Evolutionary conservation across 2,888 invertebrate genomes (phyloP).

Genomic region (Anticlea derivata): DNA sequence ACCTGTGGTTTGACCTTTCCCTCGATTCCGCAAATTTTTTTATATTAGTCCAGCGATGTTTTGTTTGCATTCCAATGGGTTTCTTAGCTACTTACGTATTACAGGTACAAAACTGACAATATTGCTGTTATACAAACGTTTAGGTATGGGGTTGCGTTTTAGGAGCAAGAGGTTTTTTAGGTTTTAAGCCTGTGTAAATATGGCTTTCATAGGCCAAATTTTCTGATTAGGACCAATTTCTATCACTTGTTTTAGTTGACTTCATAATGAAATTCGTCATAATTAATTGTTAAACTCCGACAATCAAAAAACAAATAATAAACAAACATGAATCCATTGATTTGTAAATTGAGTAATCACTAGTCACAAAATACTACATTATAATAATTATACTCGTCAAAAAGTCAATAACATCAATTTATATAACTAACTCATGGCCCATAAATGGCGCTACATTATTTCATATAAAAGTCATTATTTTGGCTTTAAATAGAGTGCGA

Average conservation of each 20-base stretch:
- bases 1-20: neutral
- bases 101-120: slow-evolving; percentile 19
- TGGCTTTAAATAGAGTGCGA: neutral
- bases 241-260: too few relatives aligned
- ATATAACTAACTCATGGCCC: slow-evolving; percentile 1
- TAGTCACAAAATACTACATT: slow-evolving; percentile 16
- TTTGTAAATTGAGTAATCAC: slow-evolving; percentile 5
- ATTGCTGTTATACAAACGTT: neutral
- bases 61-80: slow-evolving; percentile 8
- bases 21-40: slow-evolving; percentile 5
- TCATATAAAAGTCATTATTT: slow-evolving; percentile 1
- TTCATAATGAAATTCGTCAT: too few relatives aligned
- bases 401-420: slow-evolving; percentile 12
- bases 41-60: neutral
- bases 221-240: too few relatives aligned
- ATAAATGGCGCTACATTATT: slow-evolving; percentile 3
- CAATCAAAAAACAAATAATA: neutral
- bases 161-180: too few relatives aligned
- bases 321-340: too few relatives aligned
- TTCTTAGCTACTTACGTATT: slow-evolving; percentile 13
- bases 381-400: slow-evolving; percentile 18
- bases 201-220: neutral
- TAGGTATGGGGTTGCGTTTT: slow-evolving; percentile 14
- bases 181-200: too few relatives aligned
- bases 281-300: neutral